Base-by-base conservation (phyloP, 2,113 vertebrate genomes). In the Nothoprocta perdicaria region DNA sequence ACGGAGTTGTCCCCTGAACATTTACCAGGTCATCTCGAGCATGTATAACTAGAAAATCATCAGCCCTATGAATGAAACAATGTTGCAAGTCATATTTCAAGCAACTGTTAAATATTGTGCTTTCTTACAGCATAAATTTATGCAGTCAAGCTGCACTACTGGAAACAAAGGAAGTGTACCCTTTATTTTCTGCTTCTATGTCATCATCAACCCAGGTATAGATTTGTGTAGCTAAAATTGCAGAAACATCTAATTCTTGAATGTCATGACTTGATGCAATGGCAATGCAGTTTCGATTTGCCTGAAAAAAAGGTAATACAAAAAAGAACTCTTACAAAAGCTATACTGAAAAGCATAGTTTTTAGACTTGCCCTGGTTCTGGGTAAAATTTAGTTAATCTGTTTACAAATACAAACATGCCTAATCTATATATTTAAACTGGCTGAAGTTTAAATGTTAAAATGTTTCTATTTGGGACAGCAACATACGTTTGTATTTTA, bases 131-230 rank as follows among this genome's bases (percentile, higher is more conserved):
- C 38, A 4, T 29, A 29, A 29, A 73, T 65, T 89, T 40, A 79
- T n/a, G 71, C 13, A 57, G 75, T 67, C 43, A 52, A 80, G 35
- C 22, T 86, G 27, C 84, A 26, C 27, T 80, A 86, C 1, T 46
- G 11, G 26, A 80, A 93, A 84, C 40, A 58, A 16, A 65, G 63
- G 50, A 89, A 73, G 3, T 13, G 86, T 98, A 99, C 99, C 98
- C 98, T 98, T 99, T 99, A 93, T 97, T 95, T 97, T 99, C 99
- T 17, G 93, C 35, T 89, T 99, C 99, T 45, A 84, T 50, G 48
- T 99, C 99, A 71, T 99, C 99, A 92, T 99, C 99, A 74, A 99
- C 98, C 99, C 99, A 99, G 53, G 99, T 98, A 89, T 99, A 97
- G 91, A 99, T 98, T 62, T 99, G 98, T 13, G 99, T 99, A 93